Percentiles rank a stretch among this genome's conserved stretches.
phyloP scores from a whole-genome alignment of 2,888 invertebrate genomes.

The Gnatocerus cornutus region DNA sequence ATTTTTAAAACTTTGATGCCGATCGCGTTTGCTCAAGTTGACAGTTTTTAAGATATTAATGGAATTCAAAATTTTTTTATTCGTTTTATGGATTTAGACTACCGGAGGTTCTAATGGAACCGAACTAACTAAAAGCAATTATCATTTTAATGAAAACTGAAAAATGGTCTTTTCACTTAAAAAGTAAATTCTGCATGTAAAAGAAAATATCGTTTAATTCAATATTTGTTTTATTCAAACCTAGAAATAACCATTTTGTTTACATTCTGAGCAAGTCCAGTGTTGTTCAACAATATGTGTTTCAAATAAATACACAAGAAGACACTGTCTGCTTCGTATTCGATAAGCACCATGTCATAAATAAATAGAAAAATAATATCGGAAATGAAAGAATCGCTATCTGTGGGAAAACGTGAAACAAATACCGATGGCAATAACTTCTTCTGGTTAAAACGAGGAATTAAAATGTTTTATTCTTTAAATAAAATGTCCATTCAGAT shows the following conservation, averaged over 20 bases:
- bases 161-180: too few species aligned
- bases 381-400: slow-evolving; percentile 63
- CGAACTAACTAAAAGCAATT: too few species aligned
- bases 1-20: slow-evolving; percentile 22
- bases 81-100: background rate
- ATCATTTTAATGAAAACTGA: too few species aligned
- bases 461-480: slow-evolving; percentile 45
- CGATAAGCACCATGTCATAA: slow-evolving; percentile 63
- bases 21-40: slow-evolving; percentile 19
- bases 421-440: slow-evolving; percentile 49
- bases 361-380: slow-evolving; percentile 66
- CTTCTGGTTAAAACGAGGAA: slow-evolving; percentile 30
- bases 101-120: too few species aligned
- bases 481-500: slow-evolving; percentile 41
- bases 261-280: background rate
- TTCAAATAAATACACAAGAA: slow-evolving; percentile 50
- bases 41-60: slow-evolving; percentile 15
- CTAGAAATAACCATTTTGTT: background rate
- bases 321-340: slow-evolving; percentile 57
- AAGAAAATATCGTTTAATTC: too few species aligned
- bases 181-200: too few species aligned
- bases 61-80: slow-evolving; percentile 2
- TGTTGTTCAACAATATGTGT: slow-evolving; percentile 49
- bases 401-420: slow-evolving; percentile 57
- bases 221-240: too few species aligned